Base-by-base conservation (phyloP, 2,113 vertebrate genomes). In the Nematolebias whitei region DNA sequence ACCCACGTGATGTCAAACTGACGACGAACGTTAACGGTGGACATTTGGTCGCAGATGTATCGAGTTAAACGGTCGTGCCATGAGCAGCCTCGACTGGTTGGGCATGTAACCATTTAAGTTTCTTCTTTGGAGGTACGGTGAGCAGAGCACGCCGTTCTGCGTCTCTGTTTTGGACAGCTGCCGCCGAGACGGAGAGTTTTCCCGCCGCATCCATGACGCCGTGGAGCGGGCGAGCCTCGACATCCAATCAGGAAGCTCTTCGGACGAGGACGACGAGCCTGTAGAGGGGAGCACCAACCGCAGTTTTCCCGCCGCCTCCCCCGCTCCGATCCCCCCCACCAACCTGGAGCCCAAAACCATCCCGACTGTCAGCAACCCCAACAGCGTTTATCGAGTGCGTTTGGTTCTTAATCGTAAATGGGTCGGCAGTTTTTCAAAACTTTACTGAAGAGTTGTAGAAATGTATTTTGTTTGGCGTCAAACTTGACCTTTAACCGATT, bases 281-380 rank as follows among this genome's bases (percentile, higher is more conserved):
- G 22, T 14, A 12, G 62, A 73, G 50, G 62, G 69, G 49, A 68
- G 53, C 88, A 1, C 48, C 53, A 71, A 43, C 12, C 24, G 7
- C 16, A 62, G 67, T 13, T 16, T 29, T 2, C 79, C 87, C 0
- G 44, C 43, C 12, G 48, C 73, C 10, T 64, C 69, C 13, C 51
- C 80, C 0, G 24, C 48, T 10, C 24, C 63, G 0, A 9, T 39
- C 19, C 66, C 40, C 0, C 16, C 69, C 0, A 0, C 47, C 51
- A 76, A 52, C 67, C 24, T 38, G 0, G 88, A 91, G 50, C 86
- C 87, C 43, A 92, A 93, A 76, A 91, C 75, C 73, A 94, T 94
- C 72, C 97, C 96, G 1, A 98, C 95, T 0, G 95, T 99, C 79
- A 95, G 90, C 91, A 99, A 98, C 77, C 97, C 97, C 2, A 99